Evolutionary conservation across 1,140 invertebrate genomes (phyloP).

Genomic region (Trypoxylus dichotomus): DNA sequence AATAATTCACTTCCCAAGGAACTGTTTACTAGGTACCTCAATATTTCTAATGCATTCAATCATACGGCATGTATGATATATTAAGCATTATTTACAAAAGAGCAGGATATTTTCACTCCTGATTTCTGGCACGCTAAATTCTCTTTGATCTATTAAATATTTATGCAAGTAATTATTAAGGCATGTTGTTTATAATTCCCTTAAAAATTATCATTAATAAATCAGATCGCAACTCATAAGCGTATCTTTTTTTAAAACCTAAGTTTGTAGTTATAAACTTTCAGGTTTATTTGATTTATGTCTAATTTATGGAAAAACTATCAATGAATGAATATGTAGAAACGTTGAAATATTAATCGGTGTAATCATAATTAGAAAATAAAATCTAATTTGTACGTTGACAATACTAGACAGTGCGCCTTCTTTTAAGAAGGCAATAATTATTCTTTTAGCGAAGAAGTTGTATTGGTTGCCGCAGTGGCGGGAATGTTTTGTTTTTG

Average conservation of each 20-base stretch:
- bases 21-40: too few species aligned
- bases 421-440: background rate
- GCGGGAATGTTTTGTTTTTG: constrained; percentile 10
- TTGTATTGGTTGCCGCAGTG: background rate
- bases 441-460: background rate
- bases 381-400: background rate
- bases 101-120: background rate
- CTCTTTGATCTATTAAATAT: background rate
- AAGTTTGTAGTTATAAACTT: background rate
- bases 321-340: constrained; percentile 1
- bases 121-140: background rate
- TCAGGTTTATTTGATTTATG: constrained; percentile 8
- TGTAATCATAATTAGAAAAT: background rate
- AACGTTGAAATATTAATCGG: background rate
- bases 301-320: constrained; percentile 5
- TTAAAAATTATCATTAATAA: constrained; percentile 12
- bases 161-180: background rate
- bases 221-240: background rate
- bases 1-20: background rate
- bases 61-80: too few species aligned
- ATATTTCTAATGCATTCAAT: too few species aligned
- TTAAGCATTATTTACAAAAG: background rate
- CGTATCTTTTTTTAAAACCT: background rate
- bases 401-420: background rate
- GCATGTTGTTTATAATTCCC: background rate